Percentiles rank a stretch among this genome's conserved stretches.
phyloP scores from a whole-genome alignment of 2,113 vertebrate species.

The Eurypyga helias region DNA sequence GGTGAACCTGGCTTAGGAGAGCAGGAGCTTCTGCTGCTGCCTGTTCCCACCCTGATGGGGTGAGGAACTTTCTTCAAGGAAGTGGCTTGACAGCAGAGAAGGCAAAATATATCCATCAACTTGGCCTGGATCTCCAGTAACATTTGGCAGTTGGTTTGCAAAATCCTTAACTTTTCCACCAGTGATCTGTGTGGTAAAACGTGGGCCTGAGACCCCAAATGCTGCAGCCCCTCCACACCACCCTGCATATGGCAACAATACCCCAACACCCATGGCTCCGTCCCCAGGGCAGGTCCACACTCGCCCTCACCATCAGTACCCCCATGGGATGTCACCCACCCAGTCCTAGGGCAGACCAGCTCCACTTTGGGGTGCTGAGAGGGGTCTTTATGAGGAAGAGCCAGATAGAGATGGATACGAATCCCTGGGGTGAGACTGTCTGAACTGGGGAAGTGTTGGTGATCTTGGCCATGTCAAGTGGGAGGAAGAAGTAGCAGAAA shows the following conservation, averaged over 20 bases:
- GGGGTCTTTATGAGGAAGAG: neutral
- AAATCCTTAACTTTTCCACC: neutral
- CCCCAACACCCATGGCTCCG: neutral
- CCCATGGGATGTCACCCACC: neutral
- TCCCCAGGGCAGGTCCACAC: accelerated
- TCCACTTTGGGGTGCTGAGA: neutral
- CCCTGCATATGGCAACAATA: neutral
- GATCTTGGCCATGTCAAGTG: accelerated
- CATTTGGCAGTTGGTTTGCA: neutral
- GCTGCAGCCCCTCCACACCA: neutral
- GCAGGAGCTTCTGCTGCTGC: neutral
- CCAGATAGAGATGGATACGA: neutral
- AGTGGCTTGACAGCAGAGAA: neutral
- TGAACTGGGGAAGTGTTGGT: neutral
- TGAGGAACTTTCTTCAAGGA: neutral
- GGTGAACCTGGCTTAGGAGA: neutral
- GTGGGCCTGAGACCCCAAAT: neutral
- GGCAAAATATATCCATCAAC: neutral
- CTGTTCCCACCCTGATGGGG: neutral
- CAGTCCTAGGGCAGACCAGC: neutral
- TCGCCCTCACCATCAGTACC: accelerated
- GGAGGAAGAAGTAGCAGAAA: neutral
- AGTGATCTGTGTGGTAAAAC: neutral
- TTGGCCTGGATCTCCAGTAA: neutral
- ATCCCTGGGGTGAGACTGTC: neutral